Percentiles rank a stretch among this genome's conserved stretches.
Conservation (phyloP, 2,888 invertebrate species). For the Athalia rosae region DNA sequence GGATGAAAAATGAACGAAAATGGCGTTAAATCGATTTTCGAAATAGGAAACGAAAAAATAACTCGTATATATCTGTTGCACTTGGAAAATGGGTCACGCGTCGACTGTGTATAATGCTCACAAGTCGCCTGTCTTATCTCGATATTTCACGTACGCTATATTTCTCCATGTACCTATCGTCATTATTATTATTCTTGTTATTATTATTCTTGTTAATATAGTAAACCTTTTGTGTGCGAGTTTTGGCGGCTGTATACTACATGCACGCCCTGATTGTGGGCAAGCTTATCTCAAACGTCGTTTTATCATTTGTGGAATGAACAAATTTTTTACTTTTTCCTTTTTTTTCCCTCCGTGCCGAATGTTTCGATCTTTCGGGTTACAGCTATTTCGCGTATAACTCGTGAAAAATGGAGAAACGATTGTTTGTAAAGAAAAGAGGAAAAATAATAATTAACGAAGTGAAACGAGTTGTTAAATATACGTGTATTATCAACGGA, state of each 20-base stretch:
- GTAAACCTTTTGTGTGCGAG: slow-evolving; percentile 8
- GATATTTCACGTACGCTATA: not conserved
- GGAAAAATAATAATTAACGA: too few species aligned
- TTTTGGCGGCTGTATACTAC: not conserved
- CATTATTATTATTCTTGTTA: not conserved
- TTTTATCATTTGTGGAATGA: slow-evolving; percentile 11
- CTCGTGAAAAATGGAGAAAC: too few species aligned
- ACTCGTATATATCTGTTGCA: too few species aligned
- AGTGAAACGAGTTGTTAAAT: too few species aligned
- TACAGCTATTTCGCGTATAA: too few species aligned
- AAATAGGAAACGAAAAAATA: not conserved
- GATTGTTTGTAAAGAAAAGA: too few species aligned
- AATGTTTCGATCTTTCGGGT: too few species aligned
- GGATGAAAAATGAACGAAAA: not conserved
- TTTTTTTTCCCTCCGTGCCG: too few species aligned
- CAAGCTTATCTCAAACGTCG: slow-evolving; percentile 18
- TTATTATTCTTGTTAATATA: not conserved
- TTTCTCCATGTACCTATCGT: not conserved
- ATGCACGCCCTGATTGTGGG: slow-evolving; percentile 18
- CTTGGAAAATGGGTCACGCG: too few species aligned
- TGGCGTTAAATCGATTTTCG: not conserved
- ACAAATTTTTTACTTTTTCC: not conserved
- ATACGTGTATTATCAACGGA: too few species aligned
- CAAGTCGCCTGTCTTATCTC: too few species aligned
- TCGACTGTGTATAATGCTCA: too few species aligned